Evolutionary conservation across 2,888 invertebrate species (phyloP), one percentile per base, ranked within the genome.

Genomic region (Ectobius pallidus): DNA sequence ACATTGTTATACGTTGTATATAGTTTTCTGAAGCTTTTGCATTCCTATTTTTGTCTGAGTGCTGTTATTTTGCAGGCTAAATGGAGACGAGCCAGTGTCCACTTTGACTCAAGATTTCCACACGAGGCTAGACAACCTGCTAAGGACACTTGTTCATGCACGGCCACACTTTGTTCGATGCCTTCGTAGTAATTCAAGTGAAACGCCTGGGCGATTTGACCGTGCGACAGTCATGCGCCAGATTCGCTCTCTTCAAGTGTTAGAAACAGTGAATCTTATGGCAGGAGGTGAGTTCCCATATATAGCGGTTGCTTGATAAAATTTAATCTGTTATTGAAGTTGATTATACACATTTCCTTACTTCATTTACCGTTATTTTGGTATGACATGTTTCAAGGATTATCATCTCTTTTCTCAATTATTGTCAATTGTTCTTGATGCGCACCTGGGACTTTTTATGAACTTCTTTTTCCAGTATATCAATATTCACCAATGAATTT

Each of bases 101-200:
- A 96, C 96, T 39, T 86, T 97, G 74, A 96, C 96, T 71, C 96
- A 96, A 86, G 97, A 97, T 85, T 97, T 97, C 83, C 96, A 97
- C 85, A 95, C 95, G 75, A 89, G 96, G 49, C 87, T 97, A 76
- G 96, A 97, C 85, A 96, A 96, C 85, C 87, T 97, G 79, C 85
- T 97, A 80, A 88, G 96, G 78, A 96, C 96, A 69, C 85, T 97
- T 71, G 95, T 96, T 70, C 96, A 96, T 85, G 95, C 97, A 69
- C 89, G 95, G 69, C 96, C 97, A 16, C 97, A 97, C 85, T 97
- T 97, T 85, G 93, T 97, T 78, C 90, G 96, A 74, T 97, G 97
- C 81, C 89, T 97, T 78, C 91, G 96, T 80, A 93, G 95, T 80
- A 97, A 96, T 84, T 88, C 90, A 25, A 87, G 88, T 34, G 95